These are phyloP conservation scores for Microhierax caerulescens DNA, from an alignment of 2,797 vertebrate species.

Conservation along the genomic window DNA sequence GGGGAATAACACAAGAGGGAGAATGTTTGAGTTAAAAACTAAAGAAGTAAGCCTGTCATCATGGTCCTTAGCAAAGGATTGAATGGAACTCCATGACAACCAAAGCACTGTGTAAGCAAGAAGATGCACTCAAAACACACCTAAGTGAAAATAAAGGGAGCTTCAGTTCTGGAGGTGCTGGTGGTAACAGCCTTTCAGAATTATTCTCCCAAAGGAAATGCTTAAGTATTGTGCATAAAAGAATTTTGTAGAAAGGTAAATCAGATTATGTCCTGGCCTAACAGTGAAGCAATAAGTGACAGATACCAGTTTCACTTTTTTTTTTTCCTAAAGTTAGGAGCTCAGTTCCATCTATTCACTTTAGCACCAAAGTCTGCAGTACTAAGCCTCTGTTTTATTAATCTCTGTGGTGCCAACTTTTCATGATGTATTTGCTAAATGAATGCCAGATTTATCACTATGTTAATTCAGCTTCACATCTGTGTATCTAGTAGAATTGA, in stretches of 20 bases:
- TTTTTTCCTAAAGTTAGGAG: not conserved
- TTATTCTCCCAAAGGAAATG: not conserved
- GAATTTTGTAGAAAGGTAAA: not conserved
- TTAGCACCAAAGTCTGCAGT: not conserved
- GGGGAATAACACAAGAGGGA: not conserved
- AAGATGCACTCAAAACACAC: not conserved
- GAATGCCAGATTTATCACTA: not conserved
- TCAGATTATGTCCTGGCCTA: not conserved
- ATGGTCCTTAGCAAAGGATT: not conserved
- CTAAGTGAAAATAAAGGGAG: not conserved
- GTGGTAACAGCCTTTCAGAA: not conserved
- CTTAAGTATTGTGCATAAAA: not conserved
- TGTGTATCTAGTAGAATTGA: not conserved
- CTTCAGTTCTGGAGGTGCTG: not conserved
- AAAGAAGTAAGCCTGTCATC: not conserved
- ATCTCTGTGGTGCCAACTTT: not conserved
- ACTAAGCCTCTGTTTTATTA: not conserved
- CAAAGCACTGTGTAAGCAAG: not conserved
- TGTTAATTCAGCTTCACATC: not conserved
- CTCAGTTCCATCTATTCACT: not conserved
- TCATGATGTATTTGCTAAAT: not conserved
- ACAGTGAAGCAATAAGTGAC: not conserved
- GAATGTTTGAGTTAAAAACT: not conserved
- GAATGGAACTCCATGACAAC: not conserved
- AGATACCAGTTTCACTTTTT: not conserved